Evolutionary conservation across 2,113 vertebrate species (phyloP).

Genomic region (Gymnogyps californianus): DNA sequence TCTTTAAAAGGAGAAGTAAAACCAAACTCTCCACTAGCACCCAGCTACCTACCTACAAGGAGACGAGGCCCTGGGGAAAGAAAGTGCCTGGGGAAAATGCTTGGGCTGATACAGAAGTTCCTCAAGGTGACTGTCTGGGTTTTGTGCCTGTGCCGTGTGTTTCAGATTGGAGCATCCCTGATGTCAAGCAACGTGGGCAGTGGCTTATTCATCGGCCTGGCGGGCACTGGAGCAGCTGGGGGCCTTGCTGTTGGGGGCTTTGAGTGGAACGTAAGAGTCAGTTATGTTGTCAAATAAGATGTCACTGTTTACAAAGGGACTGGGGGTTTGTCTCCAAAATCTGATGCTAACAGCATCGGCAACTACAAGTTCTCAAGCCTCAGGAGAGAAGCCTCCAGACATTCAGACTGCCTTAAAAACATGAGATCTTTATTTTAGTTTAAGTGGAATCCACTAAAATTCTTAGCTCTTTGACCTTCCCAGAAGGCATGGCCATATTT

Average conservation of each 20-base stretch:
- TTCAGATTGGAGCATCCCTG: slow-evolving; percentile 92
- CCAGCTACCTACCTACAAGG: not conserved
- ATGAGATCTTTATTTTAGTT: not conserved
- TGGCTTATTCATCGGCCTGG: slow-evolving; percentile 89
- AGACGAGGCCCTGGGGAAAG: not conserved
- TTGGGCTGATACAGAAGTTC: not conserved
- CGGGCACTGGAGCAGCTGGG: slow-evolving; percentile 90
- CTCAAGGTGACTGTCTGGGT: not conserved
- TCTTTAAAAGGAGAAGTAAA: not conserved
- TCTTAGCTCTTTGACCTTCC: not conserved
- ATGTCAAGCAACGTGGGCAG: slow-evolving; percentile 98
- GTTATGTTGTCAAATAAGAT: not conserved
- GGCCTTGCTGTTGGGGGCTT: slow-evolving; percentile 92
- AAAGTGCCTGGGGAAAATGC: not conserved
- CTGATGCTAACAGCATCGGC: not conserved
- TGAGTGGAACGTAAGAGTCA: slow-evolving; percentile 88
- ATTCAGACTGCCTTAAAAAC: not conserved
- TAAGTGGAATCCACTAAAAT: not conserved
- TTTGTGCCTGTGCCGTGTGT: not conserved
- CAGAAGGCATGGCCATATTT: not conserved
- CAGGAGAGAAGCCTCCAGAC: not conserved
- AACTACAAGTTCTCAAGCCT: not conserved
- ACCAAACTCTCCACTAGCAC: fast-evolving
- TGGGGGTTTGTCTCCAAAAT: not conserved
- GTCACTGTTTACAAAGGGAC: not conserved